Percentiles rank a stretch among this genome's conserved stretches.
Evolutionary conservation across 2,113 vertebrate genomes (phyloP).

Genomic region (Macrotis lagotis): DNA sequence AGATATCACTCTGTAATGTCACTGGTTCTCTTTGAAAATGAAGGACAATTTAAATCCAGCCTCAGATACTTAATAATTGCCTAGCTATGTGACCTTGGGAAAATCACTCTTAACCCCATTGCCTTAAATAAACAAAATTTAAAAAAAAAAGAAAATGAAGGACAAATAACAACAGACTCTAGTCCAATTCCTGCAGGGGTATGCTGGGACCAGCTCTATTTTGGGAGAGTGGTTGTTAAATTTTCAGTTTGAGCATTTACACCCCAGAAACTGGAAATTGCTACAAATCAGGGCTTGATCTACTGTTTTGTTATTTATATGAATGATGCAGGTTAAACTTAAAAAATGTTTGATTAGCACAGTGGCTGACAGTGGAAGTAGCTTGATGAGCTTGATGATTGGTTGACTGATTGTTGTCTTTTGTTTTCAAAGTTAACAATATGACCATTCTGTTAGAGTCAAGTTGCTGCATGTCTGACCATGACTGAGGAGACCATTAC

Average conservation of each 20-base stretch:
- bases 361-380: too few species aligned
- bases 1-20: neutral
- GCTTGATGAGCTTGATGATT: too few species aligned
- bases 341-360: neutral
- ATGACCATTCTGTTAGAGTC: too few species aligned
- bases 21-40: neutral
- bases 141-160: neutral
- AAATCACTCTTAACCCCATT: too few species aligned
- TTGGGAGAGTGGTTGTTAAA: neutral
- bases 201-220: neutral
- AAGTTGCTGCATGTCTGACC: too few species aligned
- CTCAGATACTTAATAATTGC: too few species aligned
- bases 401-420: too few species aligned
- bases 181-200: neutral
- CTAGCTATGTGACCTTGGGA: too few species aligned
- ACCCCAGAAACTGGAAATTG: neutral
- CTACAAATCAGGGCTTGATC: neutral
- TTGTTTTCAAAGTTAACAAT: too few species aligned
- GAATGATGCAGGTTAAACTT: neutral
- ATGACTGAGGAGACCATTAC: too few species aligned
- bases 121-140: too few species aligned
- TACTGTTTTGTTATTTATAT: neutral
- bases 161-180: neutral
- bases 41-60: too few species aligned
- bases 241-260: neutral